These are phyloP conservation scores for Stegodyphus mimosarum DNA, from an alignment of 1,140 invertebrate species.

Conservation along the genomic window DNA sequence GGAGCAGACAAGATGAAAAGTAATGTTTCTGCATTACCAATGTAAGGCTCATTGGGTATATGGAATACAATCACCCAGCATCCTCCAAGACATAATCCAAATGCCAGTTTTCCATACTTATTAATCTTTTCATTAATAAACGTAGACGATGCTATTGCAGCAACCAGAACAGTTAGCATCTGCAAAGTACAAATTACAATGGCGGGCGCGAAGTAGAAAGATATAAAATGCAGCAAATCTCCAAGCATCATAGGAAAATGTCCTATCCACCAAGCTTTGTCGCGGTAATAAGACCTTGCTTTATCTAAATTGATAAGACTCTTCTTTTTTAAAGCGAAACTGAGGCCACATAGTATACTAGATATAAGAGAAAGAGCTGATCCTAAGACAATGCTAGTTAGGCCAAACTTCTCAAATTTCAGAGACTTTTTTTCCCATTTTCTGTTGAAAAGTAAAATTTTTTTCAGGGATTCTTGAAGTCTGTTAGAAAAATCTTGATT, in stretches of 20 bases:
- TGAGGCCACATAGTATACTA: constrained; percentile 23
- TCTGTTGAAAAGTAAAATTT: too few relatives aligned
- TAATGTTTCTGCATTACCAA: constrained; percentile 15
- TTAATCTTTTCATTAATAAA: constrained; percentile 24
- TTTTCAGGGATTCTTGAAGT: too few relatives aligned
- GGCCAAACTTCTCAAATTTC: constrained; percentile 8
- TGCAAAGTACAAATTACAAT: constrained; percentile 33
- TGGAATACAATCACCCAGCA: constrained; percentile 30
- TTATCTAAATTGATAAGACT: constrained; percentile 3
- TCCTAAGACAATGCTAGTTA: constrained; percentile 7
- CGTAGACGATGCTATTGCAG: constrained; percentile 16
- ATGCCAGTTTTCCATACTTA: constrained; percentile 17
- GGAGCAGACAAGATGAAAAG: constrained; percentile 11
- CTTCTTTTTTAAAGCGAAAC: constrained; percentile 30
- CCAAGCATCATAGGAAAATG: constrained; percentile 42
- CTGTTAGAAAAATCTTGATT: too few relatives aligned
- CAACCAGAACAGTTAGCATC: constrained; percentile 27
- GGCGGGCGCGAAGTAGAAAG: constrained; percentile 41
- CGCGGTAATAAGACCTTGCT: not conserved
- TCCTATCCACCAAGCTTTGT: constrained; percentile 29
- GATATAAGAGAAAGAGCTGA: not conserved
- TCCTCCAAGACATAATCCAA: constrained; percentile 17
- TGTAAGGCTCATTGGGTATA: constrained; percentile 19
- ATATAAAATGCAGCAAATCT: constrained; percentile 28
- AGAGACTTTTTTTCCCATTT: not conserved